Evolutionary conservation across 2,888 invertebrate genomes (phyloP).

Genomic region (Athalia circularis): DNA sequence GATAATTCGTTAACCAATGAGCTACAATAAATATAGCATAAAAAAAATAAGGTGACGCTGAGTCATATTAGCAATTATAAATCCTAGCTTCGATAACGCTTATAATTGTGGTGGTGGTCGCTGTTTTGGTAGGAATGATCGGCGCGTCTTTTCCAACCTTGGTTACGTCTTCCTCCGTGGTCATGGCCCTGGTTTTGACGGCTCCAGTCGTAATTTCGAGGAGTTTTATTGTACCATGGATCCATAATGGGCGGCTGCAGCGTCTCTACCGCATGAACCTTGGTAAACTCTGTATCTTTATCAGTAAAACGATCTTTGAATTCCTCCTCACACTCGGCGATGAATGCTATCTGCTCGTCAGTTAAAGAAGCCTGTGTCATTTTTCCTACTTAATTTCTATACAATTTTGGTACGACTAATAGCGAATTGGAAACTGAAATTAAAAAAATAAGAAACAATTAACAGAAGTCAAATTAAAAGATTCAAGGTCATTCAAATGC

Average conservation of each 20-base stretch:
- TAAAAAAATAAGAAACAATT: conserved; percentile 51
- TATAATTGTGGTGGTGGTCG: conserved; percentile 32
- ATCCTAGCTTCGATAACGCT: conserved; percentile 10
- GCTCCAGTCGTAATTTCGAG: conserved; percentile 55
- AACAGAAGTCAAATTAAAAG: conserved; percentile 1
- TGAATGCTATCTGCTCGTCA: conserved; percentile 78
- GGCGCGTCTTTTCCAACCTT: conserved; percentile 54
- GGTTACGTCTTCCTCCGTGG: conserved; percentile 49
- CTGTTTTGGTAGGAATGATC: conserved; percentile 17
- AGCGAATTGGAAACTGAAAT: conserved; percentile 78
- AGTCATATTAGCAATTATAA: neutral
- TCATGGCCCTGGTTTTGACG: conserved; percentile 57
- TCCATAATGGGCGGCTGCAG: conserved; percentile 79
- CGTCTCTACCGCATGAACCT: conserved; percentile 71
- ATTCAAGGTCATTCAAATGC: neutral
- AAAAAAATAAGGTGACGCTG: neutral
- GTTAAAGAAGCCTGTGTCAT: conserved; percentile 70
- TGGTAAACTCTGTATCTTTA: conserved; percentile 79
- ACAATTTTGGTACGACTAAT: conserved; percentile 77
- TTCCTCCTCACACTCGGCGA: conserved; percentile 80
- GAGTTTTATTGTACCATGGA: conserved; percentile 74
- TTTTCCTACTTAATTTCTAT: conserved; percentile 60
- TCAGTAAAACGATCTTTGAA: conserved; percentile 80
- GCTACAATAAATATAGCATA: conserved; percentile 9
- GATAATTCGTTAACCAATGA: neutral